These are phyloP conservation scores for Brachypteracias leptosomus DNA, from an alignment of 2,113 vertebrate species.

Conservation along the genomic window DNA sequence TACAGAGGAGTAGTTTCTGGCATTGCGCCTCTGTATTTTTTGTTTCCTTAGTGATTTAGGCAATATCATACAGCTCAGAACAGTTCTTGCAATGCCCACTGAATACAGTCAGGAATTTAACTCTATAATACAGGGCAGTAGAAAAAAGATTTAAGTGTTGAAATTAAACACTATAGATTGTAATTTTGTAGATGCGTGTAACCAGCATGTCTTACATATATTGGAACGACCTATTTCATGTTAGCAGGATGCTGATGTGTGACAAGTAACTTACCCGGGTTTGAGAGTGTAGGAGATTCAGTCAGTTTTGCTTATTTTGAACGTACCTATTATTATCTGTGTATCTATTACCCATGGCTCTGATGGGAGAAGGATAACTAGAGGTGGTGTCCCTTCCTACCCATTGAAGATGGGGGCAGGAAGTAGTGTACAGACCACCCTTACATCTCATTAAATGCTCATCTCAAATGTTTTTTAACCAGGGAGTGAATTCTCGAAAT, in stretches of 20 bases:
- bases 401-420: background rate
- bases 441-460: background rate
- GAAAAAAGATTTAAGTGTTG: background rate
- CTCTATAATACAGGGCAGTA: background rate
- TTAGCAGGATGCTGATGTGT: background rate
- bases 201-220: background rate
- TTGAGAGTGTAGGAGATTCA: background rate
- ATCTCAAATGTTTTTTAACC: background rate
- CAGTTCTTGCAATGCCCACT: background rate
- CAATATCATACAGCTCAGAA: background rate
- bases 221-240: background rate
- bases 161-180: background rate
- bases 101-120: background rate
- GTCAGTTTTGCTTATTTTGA: background rate
- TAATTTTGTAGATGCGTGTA: background rate
- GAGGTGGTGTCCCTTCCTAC: background rate
- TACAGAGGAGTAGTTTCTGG: background rate
- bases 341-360: background rate
- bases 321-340: background rate
- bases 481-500: constrained; percentile 98
- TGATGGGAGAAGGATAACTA: background rate
- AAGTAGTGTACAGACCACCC: background rate
- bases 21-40: background rate
- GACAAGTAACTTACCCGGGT: background rate
- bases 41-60: background rate